Base-by-base conservation (phyloP, 2,113 vertebrate genomes). In the Physeter macrocephalus region DNA sequence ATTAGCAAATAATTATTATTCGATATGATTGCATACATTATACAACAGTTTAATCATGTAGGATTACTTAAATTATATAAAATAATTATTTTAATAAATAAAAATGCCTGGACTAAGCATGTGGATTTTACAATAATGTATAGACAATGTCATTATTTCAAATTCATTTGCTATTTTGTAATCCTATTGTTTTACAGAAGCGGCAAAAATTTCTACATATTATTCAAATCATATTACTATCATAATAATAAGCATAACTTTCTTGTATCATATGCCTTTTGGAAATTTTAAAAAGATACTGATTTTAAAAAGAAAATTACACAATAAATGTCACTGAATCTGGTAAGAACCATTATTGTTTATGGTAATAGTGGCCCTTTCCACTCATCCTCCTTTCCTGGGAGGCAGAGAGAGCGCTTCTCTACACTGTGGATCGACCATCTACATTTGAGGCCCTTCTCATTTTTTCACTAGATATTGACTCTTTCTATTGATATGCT, bases 401-500 rank as follows among this genome's bases (percentile, higher is more conserved):
- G 27, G 41, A 62, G 9, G 21, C 13, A 64, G 31, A 74, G 27
- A 64, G 17, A 69, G 27, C 66, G 20, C 4, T 84, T 92, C 67
- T 87, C 71, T 85, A 46, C 6, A 39, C 4, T 27, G 57, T 81
- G 46, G 69, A 66, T 72, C 71, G 36, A 7, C 31, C 52, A 93
- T 72, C 94, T 85, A 15, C 39, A 83, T 93, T 85, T 88, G 62
- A 93, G 12, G 9, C n/a, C 92, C 46, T 95, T 96, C 72, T 96
- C 46, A 95, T 39, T 90, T 91, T 96, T 93, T 97, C 69, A 89
- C 39, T 88, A 66, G 92, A 46, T 93, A 96, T 95, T 93, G 83
- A 95, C 36, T 92, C 95, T 93, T 92, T 59, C 59, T 96, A 87
- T 92, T 10, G n/a, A 71, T 81, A 97, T 78, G 49, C 57, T 97